Evolutionary conservation across 30 jellyfish, hydroid and myxozoan genomes (phyloP), one percentile per base, ranked within the genome.

Genomic region (Pseudorhiza aurosa): DNA sequence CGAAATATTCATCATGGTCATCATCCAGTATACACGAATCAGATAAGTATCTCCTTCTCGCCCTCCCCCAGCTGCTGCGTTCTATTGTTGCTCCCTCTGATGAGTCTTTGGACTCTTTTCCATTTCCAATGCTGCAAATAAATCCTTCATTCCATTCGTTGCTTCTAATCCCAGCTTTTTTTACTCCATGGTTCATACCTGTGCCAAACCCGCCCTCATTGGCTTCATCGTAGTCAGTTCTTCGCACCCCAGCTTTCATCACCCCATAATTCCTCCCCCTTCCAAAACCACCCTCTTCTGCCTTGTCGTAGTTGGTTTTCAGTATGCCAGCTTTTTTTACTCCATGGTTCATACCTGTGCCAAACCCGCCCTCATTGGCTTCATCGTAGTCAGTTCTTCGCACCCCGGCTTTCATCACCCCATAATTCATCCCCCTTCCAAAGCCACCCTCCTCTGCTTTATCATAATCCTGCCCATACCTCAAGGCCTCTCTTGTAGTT

Each of bases 11-110:
- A 79, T 79, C 90, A 65, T 64, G 29, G n/a, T n/a, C 29, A 40
- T 65, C 85, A 65, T 81, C 92, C 8, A 81, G 50, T 15, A 81
- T 39, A 59, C 92, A 67, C 4, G 85, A 65, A 43, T 81, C 92
- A 4, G 92, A 81, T 31, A 81, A 40, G 33, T 35, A 36, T 30
- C 92, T 28, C 44, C 67, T 40, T 21, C 84, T 32, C n/a, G 77
- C 92, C 15, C 68, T 25, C 33, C 82, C 89, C 89, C 89, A 77
- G 36, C 35, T 22, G 53, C 64, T 37, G 4, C 67, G 62, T 42
- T 45, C 63, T n/a, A 77, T 5, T n/a, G 12, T 50, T 1, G 89
- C 89, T 6, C 64, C 28, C n/a, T 36, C 57, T 14, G 63, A 25
- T 0, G 28, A 60, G 9, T 62, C 89, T 9, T 19, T 17, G 26